Evolutionary conservation across 2,888 invertebrate species (phyloP).

Genomic region (Panorpa germanica): DNA sequence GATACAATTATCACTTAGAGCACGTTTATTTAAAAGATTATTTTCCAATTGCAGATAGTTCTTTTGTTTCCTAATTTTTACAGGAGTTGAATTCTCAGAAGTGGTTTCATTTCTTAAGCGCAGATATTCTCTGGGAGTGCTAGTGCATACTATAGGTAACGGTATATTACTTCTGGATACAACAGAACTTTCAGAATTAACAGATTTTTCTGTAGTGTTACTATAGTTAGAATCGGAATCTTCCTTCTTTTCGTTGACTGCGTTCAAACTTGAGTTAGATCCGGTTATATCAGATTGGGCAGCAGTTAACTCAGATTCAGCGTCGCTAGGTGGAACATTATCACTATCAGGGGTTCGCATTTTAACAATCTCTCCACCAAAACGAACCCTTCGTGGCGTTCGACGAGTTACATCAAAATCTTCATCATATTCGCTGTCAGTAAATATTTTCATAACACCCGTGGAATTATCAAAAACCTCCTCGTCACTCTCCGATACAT

Average conservation of each 20-base stretch:
- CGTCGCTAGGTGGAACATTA: slow-evolving; percentile 37
- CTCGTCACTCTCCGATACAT: slow-evolving; percentile 17
- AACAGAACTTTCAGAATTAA: too few relatives aligned
- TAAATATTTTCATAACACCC: slow-evolving; percentile 24
- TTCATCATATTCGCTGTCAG: slow-evolving; percentile 39
- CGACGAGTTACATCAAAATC: slow-evolving; percentile 28
- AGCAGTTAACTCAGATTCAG: too few relatives aligned
- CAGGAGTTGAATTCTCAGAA: too few relatives aligned
- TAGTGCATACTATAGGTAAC: too few relatives aligned
- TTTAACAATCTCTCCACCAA: slow-evolving; percentile 75
- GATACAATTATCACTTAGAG: too few relatives aligned
- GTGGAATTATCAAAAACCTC: slow-evolving; percentile 11
- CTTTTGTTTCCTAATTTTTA: too few relatives aligned
- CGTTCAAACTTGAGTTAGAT: slow-evolving; percentile 14
- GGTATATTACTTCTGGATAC: too few relatives aligned
- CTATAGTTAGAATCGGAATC: slow-evolving; percentile 6
- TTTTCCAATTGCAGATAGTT: too few relatives aligned
- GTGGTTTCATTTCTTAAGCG: too few relatives aligned
- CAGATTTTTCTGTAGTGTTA: slow-evolving; percentile 5
- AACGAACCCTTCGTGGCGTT: slow-evolving; percentile 55
- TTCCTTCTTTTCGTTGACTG: slow-evolving; percentile 7
- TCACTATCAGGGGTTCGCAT: slow-evolving; percentile 73
- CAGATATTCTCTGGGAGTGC: too few relatives aligned
- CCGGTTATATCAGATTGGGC: slow-evolving; percentile 17
- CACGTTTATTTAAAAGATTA: too few relatives aligned